Conservation (phyloP, 2,888 invertebrate species). For the Argynnis bischoffii region DNA sequence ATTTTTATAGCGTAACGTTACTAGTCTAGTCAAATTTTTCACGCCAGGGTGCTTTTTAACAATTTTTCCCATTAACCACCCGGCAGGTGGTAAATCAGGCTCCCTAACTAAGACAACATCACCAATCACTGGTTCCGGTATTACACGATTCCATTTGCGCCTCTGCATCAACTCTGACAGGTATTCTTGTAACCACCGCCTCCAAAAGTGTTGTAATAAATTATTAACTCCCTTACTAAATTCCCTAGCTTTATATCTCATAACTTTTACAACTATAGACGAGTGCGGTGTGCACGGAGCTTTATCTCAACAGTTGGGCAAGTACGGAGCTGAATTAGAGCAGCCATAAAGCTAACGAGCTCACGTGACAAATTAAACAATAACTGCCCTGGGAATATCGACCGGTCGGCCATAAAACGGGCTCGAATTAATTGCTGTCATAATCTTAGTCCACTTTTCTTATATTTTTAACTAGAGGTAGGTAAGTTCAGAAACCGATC, state of each 20-base stretch:
- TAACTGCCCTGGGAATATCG: conserved; percentile 17
- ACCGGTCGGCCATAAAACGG: not conserved
- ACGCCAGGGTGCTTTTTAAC: too few relatives aligned
- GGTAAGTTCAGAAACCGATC: not conserved
- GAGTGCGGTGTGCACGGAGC: not conserved
- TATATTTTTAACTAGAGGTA: not conserved
- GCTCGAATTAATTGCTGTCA: conserved; percentile 1
- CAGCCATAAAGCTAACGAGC: conserved; percentile 24
- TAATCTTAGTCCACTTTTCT: not conserved
- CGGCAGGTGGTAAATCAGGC: too few relatives aligned
- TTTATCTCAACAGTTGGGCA: conserved; percentile 16
- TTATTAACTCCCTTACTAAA: too few relatives aligned
- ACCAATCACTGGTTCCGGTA: too few relatives aligned
- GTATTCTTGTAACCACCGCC: too few relatives aligned
- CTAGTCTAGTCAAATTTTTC: too few relatives aligned
- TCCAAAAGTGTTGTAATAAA: too few relatives aligned
- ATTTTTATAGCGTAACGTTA: too few relatives aligned
- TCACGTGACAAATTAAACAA: conserved; percentile 29
- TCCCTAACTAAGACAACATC: too few relatives aligned
- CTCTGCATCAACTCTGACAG: too few relatives aligned
- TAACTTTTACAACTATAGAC: not conserved
- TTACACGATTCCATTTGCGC: too few relatives aligned
- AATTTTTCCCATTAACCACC: too few relatives aligned
- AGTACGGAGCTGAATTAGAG: conserved; percentile 13
- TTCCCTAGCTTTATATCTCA: not conserved